Conservation (phyloP, 1,140 invertebrate species). For the Brachionus sp. region DNA sequence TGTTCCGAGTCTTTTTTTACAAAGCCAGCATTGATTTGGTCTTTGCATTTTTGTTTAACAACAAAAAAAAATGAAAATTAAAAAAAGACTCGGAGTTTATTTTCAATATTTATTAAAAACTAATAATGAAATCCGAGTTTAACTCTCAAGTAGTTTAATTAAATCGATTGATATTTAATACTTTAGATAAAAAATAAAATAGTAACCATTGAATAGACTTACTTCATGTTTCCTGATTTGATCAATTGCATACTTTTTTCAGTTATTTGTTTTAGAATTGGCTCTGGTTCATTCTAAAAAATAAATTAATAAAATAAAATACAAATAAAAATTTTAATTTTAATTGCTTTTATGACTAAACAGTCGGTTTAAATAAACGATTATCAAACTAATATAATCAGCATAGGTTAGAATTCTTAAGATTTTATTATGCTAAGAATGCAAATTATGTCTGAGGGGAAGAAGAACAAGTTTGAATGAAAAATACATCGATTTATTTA, state of each 20-base stretch:
- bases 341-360: neutral
- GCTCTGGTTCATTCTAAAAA: slow-evolving; percentile 32
- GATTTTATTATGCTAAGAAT: slow-evolving; percentile 31
- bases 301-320: neutral
- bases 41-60: neutral
- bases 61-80: no score
- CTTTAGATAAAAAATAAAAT: neutral
- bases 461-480: slow-evolving; percentile 20
- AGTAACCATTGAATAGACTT: neutral
- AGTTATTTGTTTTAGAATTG: slow-evolving; percentile 42
- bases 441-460: slow-evolving; percentile 24
- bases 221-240: slow-evolving; percentile 45
- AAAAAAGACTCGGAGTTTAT: no score
- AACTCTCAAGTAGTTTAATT: neutral
- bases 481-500: neutral
- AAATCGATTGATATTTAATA: neutral
- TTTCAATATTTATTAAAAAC: neutral
- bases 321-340: neutral
- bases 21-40: neutral
- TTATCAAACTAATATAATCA: neutral
- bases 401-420: neutral
- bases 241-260: slow-evolving; percentile 45
- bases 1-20: neutral
- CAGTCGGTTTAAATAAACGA: neutral
- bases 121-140: neutral